phyloP scores from a whole-genome alignment of 2,113 vertebrate genomes.

The Dolichotis patagonum region DNA sequence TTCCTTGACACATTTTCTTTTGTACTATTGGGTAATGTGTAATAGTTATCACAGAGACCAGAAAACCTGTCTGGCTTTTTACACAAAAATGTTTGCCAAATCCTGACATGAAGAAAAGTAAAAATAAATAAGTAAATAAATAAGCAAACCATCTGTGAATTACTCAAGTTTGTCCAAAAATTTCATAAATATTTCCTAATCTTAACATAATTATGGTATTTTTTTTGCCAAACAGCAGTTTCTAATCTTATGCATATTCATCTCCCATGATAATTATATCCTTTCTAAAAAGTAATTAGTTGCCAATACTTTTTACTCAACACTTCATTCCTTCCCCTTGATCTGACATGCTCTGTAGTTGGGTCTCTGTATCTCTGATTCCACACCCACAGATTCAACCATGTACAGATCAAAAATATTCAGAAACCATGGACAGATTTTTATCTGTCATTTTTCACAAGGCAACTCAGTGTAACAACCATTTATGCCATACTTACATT shows the following conservation, averaged over 20 bases:
- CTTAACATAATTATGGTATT: constrained; percentile 15
- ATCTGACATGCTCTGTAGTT: background rate
- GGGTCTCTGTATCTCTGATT: background rate
- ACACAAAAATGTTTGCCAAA: background rate
- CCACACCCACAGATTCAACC: background rate
- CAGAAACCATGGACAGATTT: background rate
- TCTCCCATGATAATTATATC: background rate
- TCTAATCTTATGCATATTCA: constrained; percentile 44
- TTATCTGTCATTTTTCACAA: background rate
- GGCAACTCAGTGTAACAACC: background rate
- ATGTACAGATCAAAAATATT: background rate
- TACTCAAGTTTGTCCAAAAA: constrained; percentile 8
- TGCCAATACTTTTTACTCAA: background rate
- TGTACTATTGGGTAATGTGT: background rate
- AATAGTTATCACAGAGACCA: background rate
- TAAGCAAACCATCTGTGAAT: constrained; percentile 11
- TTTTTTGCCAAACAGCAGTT: constrained; percentile 37
- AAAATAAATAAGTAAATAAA: background rate
- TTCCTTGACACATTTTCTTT: background rate
- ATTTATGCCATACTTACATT: background rate
- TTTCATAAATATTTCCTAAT: constrained; percentile 49
- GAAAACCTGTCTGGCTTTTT: background rate
- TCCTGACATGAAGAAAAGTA: background rate
- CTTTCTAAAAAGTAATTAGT: background rate
- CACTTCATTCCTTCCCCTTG: background rate